Evolutionary conservation across 2,113 vertebrate species (phyloP), one percentile per base, ranked within the genome.

Genomic region (Thoracochromis brauschi): DNA sequence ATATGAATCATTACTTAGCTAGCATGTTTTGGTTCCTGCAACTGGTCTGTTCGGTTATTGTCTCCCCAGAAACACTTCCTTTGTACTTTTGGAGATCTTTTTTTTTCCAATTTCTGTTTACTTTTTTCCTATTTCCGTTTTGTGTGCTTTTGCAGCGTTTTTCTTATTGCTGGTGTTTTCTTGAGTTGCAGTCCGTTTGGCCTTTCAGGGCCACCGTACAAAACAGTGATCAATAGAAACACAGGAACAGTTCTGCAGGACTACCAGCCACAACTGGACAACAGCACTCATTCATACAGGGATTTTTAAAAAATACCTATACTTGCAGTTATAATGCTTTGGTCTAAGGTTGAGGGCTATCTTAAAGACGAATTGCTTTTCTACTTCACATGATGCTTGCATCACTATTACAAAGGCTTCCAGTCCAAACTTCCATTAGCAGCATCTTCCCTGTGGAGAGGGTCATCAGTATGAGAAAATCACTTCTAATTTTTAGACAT

Each of bases 371-470:
- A 84, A 83, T 68, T 82, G 71, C 42, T 85, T 80, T 80, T 40
- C 51, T 80, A 47, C 81, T 78, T 86, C 53, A 80, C n/a, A 81
- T 80, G 57, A 86, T 63, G 73, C 86, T 90, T 92, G 79, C 81
- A 79, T 79, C 79, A 81, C 65, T 84, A 81, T 42, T 85, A 85
- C 65, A 90, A 92, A 83, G 57, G 88, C 85, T 83, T 88, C 81
- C 81, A 89, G 85, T 87, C 73, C 85, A 83, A 89, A 87, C 90
- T 85, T 90, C 88, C 84, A 93, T 93, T 93, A 92, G 75, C 60
- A 80, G 80, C 47, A 84, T 81, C 83, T 80, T 91, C 84, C 91
- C 92, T 86, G 91, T 85, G 78, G 91, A 91, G 91, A 81, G 16
- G 81, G 47, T 85, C 83, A 33, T 88, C 91, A 91, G 88, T 63